Conservation (phyloP, 2,113 vertebrate genomes). For the Sinocyclocheilus anshuiensis region DNA sequence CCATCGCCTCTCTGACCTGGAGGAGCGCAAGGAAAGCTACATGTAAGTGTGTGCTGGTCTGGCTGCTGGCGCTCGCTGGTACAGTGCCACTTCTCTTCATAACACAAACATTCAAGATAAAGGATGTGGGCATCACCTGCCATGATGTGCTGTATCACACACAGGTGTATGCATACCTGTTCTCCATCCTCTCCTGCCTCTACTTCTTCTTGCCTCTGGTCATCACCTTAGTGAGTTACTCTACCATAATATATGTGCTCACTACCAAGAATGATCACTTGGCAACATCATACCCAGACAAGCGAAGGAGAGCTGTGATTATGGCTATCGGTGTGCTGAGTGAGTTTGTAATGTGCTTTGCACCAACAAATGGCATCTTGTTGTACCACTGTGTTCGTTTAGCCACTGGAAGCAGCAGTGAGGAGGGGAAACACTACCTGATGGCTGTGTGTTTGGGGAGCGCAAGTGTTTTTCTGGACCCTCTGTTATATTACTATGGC, state of each 20-base stretch:
- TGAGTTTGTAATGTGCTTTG: too few relatives aligned
- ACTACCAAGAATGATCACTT: too few relatives aligned
- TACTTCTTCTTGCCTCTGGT: slow-evolving; percentile 88
- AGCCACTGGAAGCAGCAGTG: too few relatives aligned
- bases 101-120: slow-evolving; percentile 78
- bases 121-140: slow-evolving; percentile 84
- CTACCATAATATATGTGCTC: slow-evolving; percentile 82
- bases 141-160: slow-evolving; percentile 81
- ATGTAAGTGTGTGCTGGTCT: slow-evolving; percentile 77
- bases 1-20: slow-evolving; percentile 86
- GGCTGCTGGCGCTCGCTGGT: slow-evolving; percentile 81
- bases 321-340: too few relatives aligned
- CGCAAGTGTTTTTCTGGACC: too few relatives aligned
- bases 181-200: slow-evolving; percentile 81
- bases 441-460: too few relatives aligned
- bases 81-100: slow-evolving; percentile 82
- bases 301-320: too few relatives aligned
- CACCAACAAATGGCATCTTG: too few relatives aligned
- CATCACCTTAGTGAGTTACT: slow-evolving; percentile 81
- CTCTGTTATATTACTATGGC: too few relatives aligned
- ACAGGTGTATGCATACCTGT: slow-evolving; percentile 72
- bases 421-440: too few relatives aligned
- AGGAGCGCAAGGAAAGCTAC: slow-evolving; percentile 77
- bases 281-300: too few relatives aligned
- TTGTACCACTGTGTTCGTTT: too few relatives aligned